Base-by-base conservation (phyloP, 92 coral and sea anemone genomes). In the Palythoa caribaeorum region DNA sequence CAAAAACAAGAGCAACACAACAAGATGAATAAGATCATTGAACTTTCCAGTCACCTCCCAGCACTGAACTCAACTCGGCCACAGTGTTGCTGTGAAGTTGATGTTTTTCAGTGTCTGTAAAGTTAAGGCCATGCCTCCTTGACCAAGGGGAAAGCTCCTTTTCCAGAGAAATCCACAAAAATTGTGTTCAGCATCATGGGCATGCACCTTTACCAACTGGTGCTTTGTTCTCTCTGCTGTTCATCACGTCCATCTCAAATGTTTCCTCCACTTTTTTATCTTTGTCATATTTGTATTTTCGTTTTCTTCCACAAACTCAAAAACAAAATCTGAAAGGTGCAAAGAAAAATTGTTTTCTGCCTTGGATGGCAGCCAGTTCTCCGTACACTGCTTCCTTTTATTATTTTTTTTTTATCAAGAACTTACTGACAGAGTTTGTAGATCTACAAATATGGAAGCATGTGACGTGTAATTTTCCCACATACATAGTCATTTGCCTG, bases 1-100 rank as follows among this genome's bases (percentile, higher is more conserved):
- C 47, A 40, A 40, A 5, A 40, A 40, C 47, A 40, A 40, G 47
- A 40, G 12, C 15, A 2, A 73, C 52, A 2, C 51, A 38, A 51
- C 77, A 38, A 1, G 77, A 38, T 16, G 38, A 9, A 1, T 2
- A 38, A 13, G 44, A 73, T 13, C 14, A 15, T 1, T 44, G 78
- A 14, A 38, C 78, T 74, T 74, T 74, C 78, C 57, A 74, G 55
- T 74, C 78, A 35, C 59, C 78, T 74, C 78, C 78, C 19, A 74
- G 78, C 78, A 73, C 78, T 0, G 78, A 73, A 52, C 55, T 44
- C 2, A 16, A 51, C 78, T 73, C 78, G 1, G 78, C 36, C 55
- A 44, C 78, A n/a, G n/a, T 9, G 78, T 40, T 1, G 55, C 36
- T 9, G 78, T 74, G 78, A 74, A 74, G 19, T 40, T 74, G 55